phyloP scores from a whole-genome alignment of 2,888 invertebrate genomes.

The Cistogaster globosa region DNA sequence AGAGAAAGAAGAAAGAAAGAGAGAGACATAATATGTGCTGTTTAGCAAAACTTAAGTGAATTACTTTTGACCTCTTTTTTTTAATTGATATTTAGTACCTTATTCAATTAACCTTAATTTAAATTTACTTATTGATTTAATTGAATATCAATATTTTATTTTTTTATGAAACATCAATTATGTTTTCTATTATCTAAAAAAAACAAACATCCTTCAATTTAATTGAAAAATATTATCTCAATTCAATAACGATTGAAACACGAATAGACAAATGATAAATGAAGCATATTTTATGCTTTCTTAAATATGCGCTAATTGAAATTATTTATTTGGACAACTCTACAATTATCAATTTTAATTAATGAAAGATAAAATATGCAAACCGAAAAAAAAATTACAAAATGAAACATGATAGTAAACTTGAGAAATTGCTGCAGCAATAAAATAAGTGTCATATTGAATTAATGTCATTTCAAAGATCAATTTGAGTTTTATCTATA shows the following conservation, averaged over 20 bases:
- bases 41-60: no score
- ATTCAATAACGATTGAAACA: slow-evolving; percentile 24
- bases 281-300: slow-evolving; percentile 27
- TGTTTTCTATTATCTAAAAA: background rate
- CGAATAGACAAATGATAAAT: slow-evolving; percentile 18
- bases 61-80: background rate
- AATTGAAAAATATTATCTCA: slow-evolving; percentile 26
- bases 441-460: slow-evolving; percentile 16
- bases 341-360: slow-evolving; percentile 49
- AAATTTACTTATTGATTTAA: background rate
- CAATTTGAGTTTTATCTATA: background rate
- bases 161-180: slow-evolving; percentile 15
- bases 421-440: slow-evolving; percentile 34
- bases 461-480: slow-evolving; percentile 5
- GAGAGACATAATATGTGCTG: no score
- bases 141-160: slow-evolving; percentile 16
- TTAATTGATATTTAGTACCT: background rate
- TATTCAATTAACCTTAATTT: slow-evolving; percentile 34
- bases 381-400: background rate
- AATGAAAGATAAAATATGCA: slow-evolving; percentile 25
- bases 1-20: no score
- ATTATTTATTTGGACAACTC: slow-evolving; percentile 39
- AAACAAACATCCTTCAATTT: slow-evolving; percentile 29
- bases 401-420: slow-evolving; percentile 35
- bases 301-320: slow-evolving; percentile 38